Evolutionary conservation across 2,797 vertebrate genomes (phyloP).

Genomic region (Orestias chungarensis): DNA sequence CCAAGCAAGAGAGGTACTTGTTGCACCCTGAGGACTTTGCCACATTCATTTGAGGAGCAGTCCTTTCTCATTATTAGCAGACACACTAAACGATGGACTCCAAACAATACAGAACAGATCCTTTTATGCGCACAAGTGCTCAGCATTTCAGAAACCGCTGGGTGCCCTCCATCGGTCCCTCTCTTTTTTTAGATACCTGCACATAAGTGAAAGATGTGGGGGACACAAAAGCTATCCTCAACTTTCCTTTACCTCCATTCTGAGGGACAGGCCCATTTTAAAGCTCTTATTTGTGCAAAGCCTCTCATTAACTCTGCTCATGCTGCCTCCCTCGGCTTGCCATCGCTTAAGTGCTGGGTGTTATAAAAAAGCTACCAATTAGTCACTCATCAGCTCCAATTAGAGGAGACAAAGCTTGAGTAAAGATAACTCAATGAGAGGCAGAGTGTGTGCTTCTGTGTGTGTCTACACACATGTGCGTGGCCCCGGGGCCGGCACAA

Average conservation of each 20-base stretch:
- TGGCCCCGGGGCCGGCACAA: constrained; percentile 73
- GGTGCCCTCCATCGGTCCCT: constrained; percentile 64
- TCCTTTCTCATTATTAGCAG: constrained; percentile 82
- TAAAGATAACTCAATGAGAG: constrained; percentile 97
- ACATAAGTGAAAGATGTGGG: constrained; percentile 78
- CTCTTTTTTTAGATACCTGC: constrained; percentile 85
- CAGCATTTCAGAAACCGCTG: constrained; percentile 72
- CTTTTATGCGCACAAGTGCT: constrained; percentile 84
- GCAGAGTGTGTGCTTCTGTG: constrained; percentile 54
- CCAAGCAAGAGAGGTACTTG: constrained; percentile 75
- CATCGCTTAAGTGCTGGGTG: constrained; percentile 88
- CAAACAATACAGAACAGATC: constrained; percentile 81
- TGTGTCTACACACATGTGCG: constrained; percentile 8
- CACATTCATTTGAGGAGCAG: constrained; percentile 82
- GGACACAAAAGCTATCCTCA: constrained; percentile 84
- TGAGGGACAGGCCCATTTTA: constrained; percentile 78
- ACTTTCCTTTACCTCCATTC: constrained; percentile 79
- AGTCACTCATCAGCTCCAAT: constrained; percentile 99
- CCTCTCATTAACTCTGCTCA: constrained; percentile 99
- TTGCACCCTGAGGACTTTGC: constrained; percentile 79
- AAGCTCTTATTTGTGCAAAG: constrained; percentile 84
- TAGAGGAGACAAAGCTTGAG: constrained; percentile 97
- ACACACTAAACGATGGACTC: constrained; percentile 80
- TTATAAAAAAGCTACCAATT: constrained; percentile 95
- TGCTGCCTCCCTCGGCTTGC: constrained; percentile 86